Evolutionary conservation across 1,140 invertebrate genomes (phyloP), one percentile per base, ranked within the genome.

Genomic region (Achatina immaculata): DNA sequence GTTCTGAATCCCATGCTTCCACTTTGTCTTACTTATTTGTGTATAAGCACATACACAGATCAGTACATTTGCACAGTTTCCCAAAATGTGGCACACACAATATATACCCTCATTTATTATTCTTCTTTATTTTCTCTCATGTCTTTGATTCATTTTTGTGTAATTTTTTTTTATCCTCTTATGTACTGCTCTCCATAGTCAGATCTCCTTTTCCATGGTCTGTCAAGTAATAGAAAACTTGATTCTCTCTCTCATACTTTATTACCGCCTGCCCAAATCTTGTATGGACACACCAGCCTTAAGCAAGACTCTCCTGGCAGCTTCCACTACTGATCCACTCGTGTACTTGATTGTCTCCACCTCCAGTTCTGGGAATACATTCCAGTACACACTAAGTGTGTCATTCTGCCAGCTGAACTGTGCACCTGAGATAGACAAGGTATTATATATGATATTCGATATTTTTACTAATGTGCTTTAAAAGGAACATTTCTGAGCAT

Each of bases 261-360:
- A 73, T 74, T 31, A 74, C 0, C 42, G 43, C 14, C 14, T 55
- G 31, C 21, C 38, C 1, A 81, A 58, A n/a, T 81, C 74, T 31
- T 81, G 80, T n/a, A 84, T 45, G 28, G 76, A 66, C 31, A 84
- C 80, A 31, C 81, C 81, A 0, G 83, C 72, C 14, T 66, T 80
- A n/a, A 80, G 72, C 28, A 84, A 68, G 6, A 81, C 68, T 48
- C 82, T 58, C 55, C 83, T 55, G 40, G 79, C 78, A 0, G 80
- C 76, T 2, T 84, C 83, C 9, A 84, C 82, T 24, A 84, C 73
- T 42, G 74, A 78, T 9, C 83, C 83, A 77, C 79, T 81, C 11
- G 83, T 84, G 81, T 84, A 84, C 80, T 84, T 84, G 38, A 84
- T 76, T 77, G 75, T 82, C 71, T 84, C 83, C 36, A 81, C 48